Base-by-base conservation (phyloP, 2,113 vertebrate species). In the Copsychus sechellarum region DNA sequence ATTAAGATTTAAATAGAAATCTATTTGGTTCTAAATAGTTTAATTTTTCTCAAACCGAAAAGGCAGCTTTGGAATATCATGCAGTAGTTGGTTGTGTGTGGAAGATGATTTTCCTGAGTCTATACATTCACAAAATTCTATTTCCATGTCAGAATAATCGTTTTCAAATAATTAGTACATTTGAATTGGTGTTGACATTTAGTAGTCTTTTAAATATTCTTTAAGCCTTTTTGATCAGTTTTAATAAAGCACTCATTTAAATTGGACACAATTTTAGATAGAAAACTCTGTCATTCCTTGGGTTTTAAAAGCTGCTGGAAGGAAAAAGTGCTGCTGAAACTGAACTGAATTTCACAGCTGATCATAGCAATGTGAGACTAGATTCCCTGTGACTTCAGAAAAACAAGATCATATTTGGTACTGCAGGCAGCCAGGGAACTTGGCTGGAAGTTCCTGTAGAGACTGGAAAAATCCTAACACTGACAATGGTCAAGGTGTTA, bases 1-100 rank as follows among this genome's bases (percentile, higher is more conserved):
- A 93, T 80, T 45, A 88, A 92, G 42, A 92, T 95, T 94, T 93
- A 96, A 95, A 86, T 70, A 94, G 71, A 81, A 91, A 95, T 93
- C 78, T 88, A 7, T 88, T 97, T 78, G 65, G 83, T 91, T 93
- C 90, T 89, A 82, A 92, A 57, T 42, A 91, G 82, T 56, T 95
- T 81, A 88, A 73, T 95, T 96, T 96, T 92, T 93, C 72, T 94
- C 70, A 79, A 81, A 85, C 67, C 9, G 12, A 85, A 88, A 80
- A 81, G 53, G 26, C 65, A 74, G 33, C 76, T 93, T 71, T 74
- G 54, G n/a, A 92, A 81, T 92, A 84, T 53, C 40, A 58, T 76
- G 77, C 73, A 62, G 58, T 88, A 79, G 54, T 64, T 83, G 62
- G 48, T 66, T 92, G 29, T 91, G 58, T 58, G 62, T 76, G 40